Evolutionary conservation across 2,113 vertebrate genomes (phyloP), one percentile per base, ranked within the genome.

Genomic region (Delphinapterus leucas): DNA sequence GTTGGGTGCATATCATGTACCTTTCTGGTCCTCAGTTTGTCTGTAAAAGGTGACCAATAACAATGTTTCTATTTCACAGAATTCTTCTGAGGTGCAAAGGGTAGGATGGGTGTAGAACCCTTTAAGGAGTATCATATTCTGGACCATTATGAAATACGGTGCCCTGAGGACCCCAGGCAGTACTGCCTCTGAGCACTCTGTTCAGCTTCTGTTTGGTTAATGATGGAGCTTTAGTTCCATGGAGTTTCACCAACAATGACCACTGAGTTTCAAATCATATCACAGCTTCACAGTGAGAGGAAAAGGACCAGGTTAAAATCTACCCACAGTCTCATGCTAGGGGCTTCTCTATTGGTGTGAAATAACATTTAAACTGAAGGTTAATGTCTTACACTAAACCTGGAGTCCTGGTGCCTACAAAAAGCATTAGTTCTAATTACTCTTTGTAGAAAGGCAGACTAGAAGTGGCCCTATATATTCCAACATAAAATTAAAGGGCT

Each of bases 391-490:
- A 5, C 44, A 73, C 41, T 6, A 20, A 84, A 92, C 88, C 88
- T 82, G 81, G 53, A 70, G 0, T 97, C 81, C 3, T 18, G 63
- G 70, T 88, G 74, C 8, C 38, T 38, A 9, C 49, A 5, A 12
- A 61, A 93, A 15, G n/a, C 0, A 2, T 55, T 74, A 85, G 23
- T 2, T 21, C 0, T 44, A 0, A 97, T 58, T 92, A 93, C 11
- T 88, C 61, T 90, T 80, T 26, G 5, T 8, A 63, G 87, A 58
- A 60, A 90, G 89, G 67, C 77, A 68, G 68, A 63, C 36, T 86
- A 90, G 93, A 93, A 97, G 58, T 95, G 85, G 90, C 44, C 87
- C 55, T 93, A 92, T 94, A 77, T 82, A 96, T 94, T 92, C 96
- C 71, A 98, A 95, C 71, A 73, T 67, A 79, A 41, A 31, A 96